Conservation (phyloP, 2,888 invertebrate genomes). For the Cecidostiba fungosa region DNA sequence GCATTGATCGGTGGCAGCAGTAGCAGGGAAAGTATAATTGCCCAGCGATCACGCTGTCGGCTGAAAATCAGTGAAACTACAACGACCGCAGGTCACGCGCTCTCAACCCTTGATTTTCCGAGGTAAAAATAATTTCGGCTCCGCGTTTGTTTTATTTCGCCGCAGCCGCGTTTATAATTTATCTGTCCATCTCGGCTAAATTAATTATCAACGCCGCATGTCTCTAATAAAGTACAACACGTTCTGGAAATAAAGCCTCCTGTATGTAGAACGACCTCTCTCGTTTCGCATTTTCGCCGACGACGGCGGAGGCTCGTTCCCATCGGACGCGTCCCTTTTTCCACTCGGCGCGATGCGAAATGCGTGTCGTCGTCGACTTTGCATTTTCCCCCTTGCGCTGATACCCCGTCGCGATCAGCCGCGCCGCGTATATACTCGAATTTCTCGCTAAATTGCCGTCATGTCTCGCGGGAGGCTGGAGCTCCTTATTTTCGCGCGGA, state of each 20-base stretch:
- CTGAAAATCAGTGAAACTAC: neutral
- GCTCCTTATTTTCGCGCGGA: conserved; percentile 21
- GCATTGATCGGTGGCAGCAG: neutral
- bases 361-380: conserved; percentile 43
- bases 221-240: no score
- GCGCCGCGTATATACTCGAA: conserved; percentile 4
- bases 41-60: neutral
- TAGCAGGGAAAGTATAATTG: neutral
- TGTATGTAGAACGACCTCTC: neutral
- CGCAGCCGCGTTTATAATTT: no score
- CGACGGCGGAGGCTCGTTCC: neutral
- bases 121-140: neutral
- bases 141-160: neutral
- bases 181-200: no score
- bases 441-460: conserved; percentile 41
- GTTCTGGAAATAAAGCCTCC: no score
- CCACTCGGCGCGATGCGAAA: conserved; percentile 39
- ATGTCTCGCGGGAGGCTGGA: neutral
- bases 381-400: conserved; percentile 21
- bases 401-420: conserved; percentile 14
- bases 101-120: neutral
- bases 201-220: no score
- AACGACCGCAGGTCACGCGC: neutral
- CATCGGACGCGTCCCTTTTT: conserved; percentile 49
- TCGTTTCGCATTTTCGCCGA: neutral